Conservation (phyloP, 2,113 vertebrate species). For the Oryzias melastigma region DNA sequence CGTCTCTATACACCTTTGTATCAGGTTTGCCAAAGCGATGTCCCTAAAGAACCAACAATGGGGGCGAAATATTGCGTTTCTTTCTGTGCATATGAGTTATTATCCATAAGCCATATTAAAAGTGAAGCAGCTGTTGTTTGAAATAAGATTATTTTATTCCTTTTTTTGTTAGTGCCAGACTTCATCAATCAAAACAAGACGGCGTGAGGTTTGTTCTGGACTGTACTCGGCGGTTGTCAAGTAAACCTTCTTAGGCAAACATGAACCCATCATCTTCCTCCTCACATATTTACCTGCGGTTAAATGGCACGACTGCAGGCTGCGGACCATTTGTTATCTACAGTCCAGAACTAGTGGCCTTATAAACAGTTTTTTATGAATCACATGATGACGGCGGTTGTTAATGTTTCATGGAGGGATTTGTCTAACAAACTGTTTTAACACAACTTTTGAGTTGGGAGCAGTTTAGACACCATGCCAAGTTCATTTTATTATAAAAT, state of each 20-base stretch:
- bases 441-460: no score
- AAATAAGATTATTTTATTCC: constrained; percentile 5
- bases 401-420: not conserved
- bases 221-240: constrained; percentile 35
- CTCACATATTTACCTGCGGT: constrained; percentile 40
- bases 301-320: constrained; percentile 23
- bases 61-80: no score
- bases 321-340: constrained; percentile 32
- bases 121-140: no score
- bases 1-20: not conserved
- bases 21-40: not conserved
- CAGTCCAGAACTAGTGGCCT: constrained; percentile 5
- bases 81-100: no score
- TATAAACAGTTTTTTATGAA: constrained; percentile 39
- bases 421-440: constrained; percentile 13
- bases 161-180: not conserved
- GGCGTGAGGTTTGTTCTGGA: not conserved
- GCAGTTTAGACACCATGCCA: no score
- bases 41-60: no score
- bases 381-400: constrained; percentile 7
- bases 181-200: constrained; percentile 11
- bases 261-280: constrained; percentile 42
- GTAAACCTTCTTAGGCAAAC: constrained; percentile 48
- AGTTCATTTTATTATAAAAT: no score
- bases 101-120: no score